Base-by-base conservation (phyloP, 2,113 vertebrate species). In the Thalassoma bifasciatum region DNA sequence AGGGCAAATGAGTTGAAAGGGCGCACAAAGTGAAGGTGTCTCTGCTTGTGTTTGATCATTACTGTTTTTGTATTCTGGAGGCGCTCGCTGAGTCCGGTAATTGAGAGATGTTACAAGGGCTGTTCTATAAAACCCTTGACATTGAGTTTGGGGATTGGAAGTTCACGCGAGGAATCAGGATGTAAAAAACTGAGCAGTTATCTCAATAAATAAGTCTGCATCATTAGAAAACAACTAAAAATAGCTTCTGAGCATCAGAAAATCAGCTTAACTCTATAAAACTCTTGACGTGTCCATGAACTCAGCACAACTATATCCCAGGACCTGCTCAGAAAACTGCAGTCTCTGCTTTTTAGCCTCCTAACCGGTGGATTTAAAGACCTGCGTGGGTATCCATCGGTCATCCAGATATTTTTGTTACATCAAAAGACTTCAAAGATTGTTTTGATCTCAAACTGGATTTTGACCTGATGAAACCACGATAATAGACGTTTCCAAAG, bases 401-500 rank as follows among this genome's bases (percentile, higher is more conserved):
- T 79, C 68, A 77, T 53, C 24, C 51, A 4, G 7, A 46, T 51
- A 75, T 69, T 53, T 72, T 71, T 21, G 12, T 54, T 59, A 72
- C 75, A 75, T 84, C 82, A 84, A 76, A 85, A 82, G 60, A 68
- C 85, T 82, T 88, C 78, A 88, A 90, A 87, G 80, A 51, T 68
- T 16, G 63, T 80, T 88, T 84, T 87, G 81, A 88, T 82, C 67
- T 74, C 14, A 5, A 1, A 78, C 65, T 66, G 44, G 76, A 67
- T 82, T 82, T 72, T 67, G 67, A 78, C 61, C 67, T 75, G 79
- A 86, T 78, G 75, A 80, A 86, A 79, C 61, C 37, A 40, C 37
- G 14, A 75, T 86, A 79, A 82, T 75, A 69, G 71, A 75, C 54
- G 16, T 50, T 53, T 30, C 75, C 62, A 64, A 84, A 85, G 67